These are phyloP conservation scores for Protaetia brevitarsis DNA, from an alignment of 1,140 invertebrate species.

Conservation along the genomic window DNA sequence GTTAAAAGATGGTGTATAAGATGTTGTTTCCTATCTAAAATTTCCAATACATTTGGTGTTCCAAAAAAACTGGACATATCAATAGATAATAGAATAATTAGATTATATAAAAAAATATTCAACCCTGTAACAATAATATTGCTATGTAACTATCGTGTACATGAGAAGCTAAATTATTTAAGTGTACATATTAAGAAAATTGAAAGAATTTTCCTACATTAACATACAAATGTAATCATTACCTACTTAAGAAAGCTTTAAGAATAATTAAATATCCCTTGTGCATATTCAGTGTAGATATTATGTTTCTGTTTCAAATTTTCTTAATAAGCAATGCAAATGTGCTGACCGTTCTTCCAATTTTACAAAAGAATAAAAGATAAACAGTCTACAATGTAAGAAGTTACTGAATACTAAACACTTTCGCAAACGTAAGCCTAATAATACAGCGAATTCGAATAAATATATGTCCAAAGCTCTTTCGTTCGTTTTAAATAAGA, in stretches of 20 bases:
- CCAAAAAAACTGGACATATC: constrained; percentile 39
- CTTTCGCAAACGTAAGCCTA: constrained; percentile 7
- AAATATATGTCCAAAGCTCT: constrained; percentile 5
- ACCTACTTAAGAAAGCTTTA: too few species aligned
- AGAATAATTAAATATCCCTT: too few species aligned
- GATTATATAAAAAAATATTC: constrained; percentile 2
- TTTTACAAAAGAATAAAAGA: constrained; percentile 18
- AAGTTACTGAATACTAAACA: constrained; percentile 12
- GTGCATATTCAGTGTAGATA: too few species aligned
- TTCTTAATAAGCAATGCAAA: constrained; percentile 18
- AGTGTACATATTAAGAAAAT: not conserved
- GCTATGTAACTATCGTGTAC: not conserved
- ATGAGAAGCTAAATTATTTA: constrained; percentile 2
- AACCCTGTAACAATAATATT: constrained; percentile 17
- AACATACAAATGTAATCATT: too few species aligned
- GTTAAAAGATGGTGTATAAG: not conserved
- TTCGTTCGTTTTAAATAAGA: not conserved
- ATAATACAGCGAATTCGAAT: constrained; percentile 5
- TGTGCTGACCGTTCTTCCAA: constrained; percentile 36
- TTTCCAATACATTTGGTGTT: constrained; percentile 32
- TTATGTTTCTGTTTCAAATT: not conserved
- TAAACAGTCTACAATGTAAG: not conserved
- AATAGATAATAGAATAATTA: constrained; percentile 32
- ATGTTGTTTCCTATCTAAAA: not conserved
- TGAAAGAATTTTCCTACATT: too few species aligned